Evolutionary conservation across 2,797 vertebrate genomes (phyloP).

Genomic region (Pempheris klunzingeri): DNA sequence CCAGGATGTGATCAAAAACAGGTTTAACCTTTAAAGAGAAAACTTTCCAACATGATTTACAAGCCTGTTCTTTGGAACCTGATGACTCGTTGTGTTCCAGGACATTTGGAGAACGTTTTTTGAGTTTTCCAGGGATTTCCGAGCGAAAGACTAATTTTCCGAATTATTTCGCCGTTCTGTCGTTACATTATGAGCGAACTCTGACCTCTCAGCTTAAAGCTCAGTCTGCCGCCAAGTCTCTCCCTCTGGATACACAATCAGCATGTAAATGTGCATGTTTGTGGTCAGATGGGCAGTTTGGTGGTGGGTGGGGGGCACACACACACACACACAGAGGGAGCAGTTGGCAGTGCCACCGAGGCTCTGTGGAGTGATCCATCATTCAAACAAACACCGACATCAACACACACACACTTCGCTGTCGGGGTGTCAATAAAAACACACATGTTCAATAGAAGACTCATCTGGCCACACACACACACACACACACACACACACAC

Average conservation of each 20-base stretch:
- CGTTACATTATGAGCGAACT: neutral
- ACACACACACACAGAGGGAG: conserved; percentile 10
- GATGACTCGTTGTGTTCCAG: neutral
- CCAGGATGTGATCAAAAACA: no score
- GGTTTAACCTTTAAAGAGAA: no score
- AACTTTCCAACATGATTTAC: no score
- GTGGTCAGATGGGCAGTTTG: neutral
- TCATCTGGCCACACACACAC: conserved; percentile 35
- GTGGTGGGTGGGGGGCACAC: no score
- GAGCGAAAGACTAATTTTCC: neutral
- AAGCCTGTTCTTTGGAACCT: no score
- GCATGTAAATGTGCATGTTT: conserved; percentile 1
- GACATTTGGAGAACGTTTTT: neutral
- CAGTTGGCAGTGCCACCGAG: conserved; percentile 40
- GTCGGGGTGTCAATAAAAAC: conserved; percentile 32
- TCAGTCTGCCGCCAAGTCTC: neutral
- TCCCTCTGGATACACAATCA: neutral
- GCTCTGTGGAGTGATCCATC: conserved; percentile 38
- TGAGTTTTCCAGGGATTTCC: neutral
- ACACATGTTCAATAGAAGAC: conserved; percentile 27
- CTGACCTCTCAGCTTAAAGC: neutral
- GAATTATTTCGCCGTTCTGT: neutral
- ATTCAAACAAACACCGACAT: conserved; percentile 36
- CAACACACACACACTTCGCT: neutral
- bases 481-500: conserved; percentile 9